Evolutionary conservation across 1,140 invertebrate genomes (phyloP).

Genomic region (Panulirus ornatus): DNA sequence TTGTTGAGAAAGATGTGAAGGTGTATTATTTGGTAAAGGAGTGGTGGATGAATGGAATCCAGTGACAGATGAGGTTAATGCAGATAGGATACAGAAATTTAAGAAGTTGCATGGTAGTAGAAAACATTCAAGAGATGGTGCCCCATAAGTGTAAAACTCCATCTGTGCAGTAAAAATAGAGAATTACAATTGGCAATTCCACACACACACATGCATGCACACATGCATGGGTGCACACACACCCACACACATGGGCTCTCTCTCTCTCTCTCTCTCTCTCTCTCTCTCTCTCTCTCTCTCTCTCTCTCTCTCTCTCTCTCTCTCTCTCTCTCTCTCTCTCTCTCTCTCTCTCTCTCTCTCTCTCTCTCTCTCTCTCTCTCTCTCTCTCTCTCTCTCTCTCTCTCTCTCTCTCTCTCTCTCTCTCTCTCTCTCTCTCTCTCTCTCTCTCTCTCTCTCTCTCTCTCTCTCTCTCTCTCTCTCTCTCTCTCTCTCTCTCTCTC

Average conservation of each 20-base stretch:
- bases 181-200: too few relatives aligned
- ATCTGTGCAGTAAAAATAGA: too few relatives aligned
- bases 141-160: too few relatives aligned
- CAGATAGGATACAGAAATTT: too few relatives aligned
- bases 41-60: too few relatives aligned
- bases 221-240: too few relatives aligned
- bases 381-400: neutral
- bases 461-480: neutral
- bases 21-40: too few relatives aligned
- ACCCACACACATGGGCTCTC: neutral
- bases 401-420: neutral
- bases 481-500: neutral
- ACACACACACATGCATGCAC: too few relatives aligned
- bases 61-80: too few relatives aligned
- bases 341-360: neutral
- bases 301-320: neutral
- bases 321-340: neutral
- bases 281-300: neutral
- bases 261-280: conserved; percentile 16
- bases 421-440: neutral
- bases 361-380: neutral
- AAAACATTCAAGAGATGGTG: too few relatives aligned
- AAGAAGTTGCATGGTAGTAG: too few relatives aligned
- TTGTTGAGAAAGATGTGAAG: too few relatives aligned
- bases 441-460: neutral